A percentile compares a stretch with the other conserved stretches of the same genome.
These are phyloP conservation scores for Troides helena DNA, from an alignment of 2,888 invertebrate species.

Conservation along the genomic window DNA sequence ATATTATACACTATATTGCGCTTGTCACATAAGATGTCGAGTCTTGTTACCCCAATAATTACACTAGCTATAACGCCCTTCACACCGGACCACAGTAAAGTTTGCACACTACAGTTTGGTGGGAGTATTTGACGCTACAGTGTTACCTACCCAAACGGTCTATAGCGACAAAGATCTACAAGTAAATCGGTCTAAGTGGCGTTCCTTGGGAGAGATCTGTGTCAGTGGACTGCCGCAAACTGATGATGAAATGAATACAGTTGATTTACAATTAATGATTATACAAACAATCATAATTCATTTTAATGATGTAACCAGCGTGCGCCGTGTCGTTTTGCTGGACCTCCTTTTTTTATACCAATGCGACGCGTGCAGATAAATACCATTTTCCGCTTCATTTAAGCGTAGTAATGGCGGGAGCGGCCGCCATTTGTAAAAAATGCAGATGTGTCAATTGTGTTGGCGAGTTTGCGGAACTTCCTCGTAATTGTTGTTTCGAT, in stretches of 20 bases:
- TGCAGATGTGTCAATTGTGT: slow-evolving; percentile 55
- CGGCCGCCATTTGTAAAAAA: slow-evolving; percentile 27
- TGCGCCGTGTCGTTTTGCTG: slow-evolving; percentile 47
- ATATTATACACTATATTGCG: too few species aligned
- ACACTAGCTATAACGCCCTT: too few species aligned
- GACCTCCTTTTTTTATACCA: slow-evolving; percentile 34
- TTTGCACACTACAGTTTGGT: too few species aligned
- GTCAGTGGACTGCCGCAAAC: slow-evolving; percentile 24
- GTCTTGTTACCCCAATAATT: too few species aligned
- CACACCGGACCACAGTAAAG: too few species aligned
- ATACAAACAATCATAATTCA: slow-evolving; percentile 61
- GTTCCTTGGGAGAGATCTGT: too few species aligned
- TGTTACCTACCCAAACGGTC: too few species aligned
- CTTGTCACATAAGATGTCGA: too few species aligned
- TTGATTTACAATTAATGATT: slow-evolving; percentile 76
- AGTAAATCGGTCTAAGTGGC: too few species aligned
- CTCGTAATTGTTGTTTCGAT: slow-evolving; percentile 41
- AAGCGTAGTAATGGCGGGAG: slow-evolving; percentile 43
- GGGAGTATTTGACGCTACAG: too few species aligned
- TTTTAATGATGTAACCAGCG: slow-evolving; percentile 56
- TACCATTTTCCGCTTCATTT: slow-evolving; percentile 59
- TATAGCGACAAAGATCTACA: too few species aligned
- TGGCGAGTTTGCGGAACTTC: slow-evolving; percentile 45
- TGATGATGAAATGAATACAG: slow-evolving; percentile 36
- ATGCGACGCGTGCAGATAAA: slow-evolving; percentile 67